These are phyloP conservation scores for Heterodera carotae DNA, from an alignment of 1,140 invertebrate species.

Conservation along the genomic window DNA sequence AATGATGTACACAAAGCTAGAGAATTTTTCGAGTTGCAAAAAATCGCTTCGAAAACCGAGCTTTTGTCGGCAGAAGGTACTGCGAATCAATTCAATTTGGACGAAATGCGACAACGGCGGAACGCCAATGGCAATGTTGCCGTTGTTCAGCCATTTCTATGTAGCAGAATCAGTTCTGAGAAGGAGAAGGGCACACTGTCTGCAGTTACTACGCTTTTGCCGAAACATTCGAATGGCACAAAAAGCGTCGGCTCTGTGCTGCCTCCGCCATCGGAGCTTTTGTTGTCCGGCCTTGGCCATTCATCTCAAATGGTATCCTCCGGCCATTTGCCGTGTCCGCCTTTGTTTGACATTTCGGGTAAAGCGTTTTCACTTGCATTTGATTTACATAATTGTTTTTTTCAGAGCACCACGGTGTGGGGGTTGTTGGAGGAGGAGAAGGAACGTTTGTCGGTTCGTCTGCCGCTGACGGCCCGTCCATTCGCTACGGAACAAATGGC, in stretches of 20 bases:
- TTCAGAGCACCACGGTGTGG: background rate
- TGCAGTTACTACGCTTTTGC: no score
- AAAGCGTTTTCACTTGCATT: constrained; percentile 2
- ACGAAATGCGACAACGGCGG: constrained; percentile 2
- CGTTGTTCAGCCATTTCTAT: constrained; percentile 23
- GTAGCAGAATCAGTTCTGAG: background rate
- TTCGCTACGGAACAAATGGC: constrained; percentile 40
- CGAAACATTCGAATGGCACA: constrained; percentile 14
- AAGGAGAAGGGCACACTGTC: background rate
- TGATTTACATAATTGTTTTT: background rate
- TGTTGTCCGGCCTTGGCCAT: constrained; percentile 32
- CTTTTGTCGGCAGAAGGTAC: background rate
- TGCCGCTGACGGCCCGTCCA: background rate
- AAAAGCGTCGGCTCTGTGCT: constrained; percentile 25
- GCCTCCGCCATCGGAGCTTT: constrained; percentile 42
- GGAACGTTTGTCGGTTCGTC: background rate
- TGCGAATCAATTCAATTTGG: background rate
- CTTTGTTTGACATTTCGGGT: constrained; percentile 17
- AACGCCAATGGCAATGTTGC: constrained; percentile 23
- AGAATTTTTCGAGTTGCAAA: constrained; percentile 1
- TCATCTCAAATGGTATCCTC: background rate
- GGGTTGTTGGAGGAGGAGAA: background rate
- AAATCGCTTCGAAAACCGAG: background rate
- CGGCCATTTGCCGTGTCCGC: background rate
- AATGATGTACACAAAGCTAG: constrained; percentile 17